Percentiles rank a stretch among this genome's conserved stretches.
phyloP scores from a whole-genome alignment of 2,888 invertebrate species.

The Nomada hirtipes region DNA sequence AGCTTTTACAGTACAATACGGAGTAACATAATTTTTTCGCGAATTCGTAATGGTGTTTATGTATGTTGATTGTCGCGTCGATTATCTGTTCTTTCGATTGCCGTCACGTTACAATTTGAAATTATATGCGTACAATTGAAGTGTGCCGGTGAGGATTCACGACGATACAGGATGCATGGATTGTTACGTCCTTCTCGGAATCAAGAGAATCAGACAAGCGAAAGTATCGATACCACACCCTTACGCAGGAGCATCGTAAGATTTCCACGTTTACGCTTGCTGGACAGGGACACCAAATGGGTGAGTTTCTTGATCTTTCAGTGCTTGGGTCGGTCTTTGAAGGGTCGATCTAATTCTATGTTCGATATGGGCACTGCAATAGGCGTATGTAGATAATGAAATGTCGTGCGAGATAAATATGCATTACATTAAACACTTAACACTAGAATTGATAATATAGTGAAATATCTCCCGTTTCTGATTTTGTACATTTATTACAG shows the following conservation, averaged over 20 bases:
- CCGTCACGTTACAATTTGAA: not conserved
- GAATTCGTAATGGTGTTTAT: not conserved
- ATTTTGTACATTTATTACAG: too few relatives aligned
- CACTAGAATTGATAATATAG: too few relatives aligned
- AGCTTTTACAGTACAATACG: not conserved
- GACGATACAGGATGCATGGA: slow-evolving; percentile 60
- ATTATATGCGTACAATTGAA: not conserved
- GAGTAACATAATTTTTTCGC: not conserved
- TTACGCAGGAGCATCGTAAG: slow-evolving; percentile 60
- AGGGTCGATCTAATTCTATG: not conserved
- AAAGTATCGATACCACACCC: slow-evolving; percentile 60
- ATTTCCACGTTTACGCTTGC: slow-evolving; percentile 67
- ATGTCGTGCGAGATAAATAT: too few relatives aligned
- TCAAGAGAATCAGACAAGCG: slow-evolving; percentile 18
- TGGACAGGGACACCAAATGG: slow-evolving; percentile 64
- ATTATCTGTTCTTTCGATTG: not conserved
- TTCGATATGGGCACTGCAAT: not conserved
- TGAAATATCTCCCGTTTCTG: too few relatives aligned
- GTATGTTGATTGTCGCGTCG: not conserved
- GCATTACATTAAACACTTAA: too few relatives aligned
- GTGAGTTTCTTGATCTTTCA: slow-evolving; percentile 61
- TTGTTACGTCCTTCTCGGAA: slow-evolving; percentile 49
- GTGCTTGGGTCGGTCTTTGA: not conserved
- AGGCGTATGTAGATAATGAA: too few relatives aligned
- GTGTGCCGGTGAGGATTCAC: not conserved